Evolutionary conservation across 2,888 invertebrate species (phyloP).

Genomic region (Agrochola lota): DNA sequence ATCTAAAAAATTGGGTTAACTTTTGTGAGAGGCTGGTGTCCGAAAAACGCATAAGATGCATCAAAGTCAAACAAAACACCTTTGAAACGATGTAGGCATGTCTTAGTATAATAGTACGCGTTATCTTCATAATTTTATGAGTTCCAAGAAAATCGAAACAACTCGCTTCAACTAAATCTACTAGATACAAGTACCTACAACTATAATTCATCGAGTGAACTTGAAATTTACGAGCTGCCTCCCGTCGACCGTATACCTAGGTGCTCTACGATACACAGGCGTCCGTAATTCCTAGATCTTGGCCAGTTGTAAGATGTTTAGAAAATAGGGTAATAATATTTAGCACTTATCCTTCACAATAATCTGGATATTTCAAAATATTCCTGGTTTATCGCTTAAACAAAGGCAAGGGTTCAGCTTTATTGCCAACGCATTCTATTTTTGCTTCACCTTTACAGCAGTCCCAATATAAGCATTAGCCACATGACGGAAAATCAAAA

Average conservation of each 20-base stretch:
- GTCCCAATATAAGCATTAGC: constrained; percentile 37
- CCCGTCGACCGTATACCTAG: constrained; percentile 8
- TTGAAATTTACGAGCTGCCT: constrained; percentile 42
- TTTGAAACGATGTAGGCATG: neutral
- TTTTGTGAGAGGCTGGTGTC: too few species aligned
- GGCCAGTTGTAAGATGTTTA: constrained; percentile 10
- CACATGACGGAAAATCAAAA: constrained; percentile 45
- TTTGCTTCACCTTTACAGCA: constrained; percentile 50
- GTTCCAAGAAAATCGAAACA: constrained; percentile 13
- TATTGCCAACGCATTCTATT: constrained; percentile 45
- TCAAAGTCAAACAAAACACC: neutral
- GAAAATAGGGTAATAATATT: neutral
- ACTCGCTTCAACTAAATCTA: constrained; percentile 22
- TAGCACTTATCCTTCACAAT: neutral
- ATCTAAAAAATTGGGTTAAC: too few species aligned
- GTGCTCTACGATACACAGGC: neutral
- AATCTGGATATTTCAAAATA: constrained; percentile 1
- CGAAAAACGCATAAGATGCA: too few species aligned
- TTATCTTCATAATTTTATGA: constrained; percentile 5
- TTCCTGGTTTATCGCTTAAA: constrained; percentile 8
- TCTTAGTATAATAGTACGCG: neutral
- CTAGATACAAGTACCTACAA: neutral
- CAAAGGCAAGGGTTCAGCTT: neutral
- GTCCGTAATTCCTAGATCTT: constrained; percentile 4
- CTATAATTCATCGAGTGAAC: constrained; percentile 41